Conservation (phyloP, 2,888 invertebrate genomes). For the Pterostichus madidus region DNA sequence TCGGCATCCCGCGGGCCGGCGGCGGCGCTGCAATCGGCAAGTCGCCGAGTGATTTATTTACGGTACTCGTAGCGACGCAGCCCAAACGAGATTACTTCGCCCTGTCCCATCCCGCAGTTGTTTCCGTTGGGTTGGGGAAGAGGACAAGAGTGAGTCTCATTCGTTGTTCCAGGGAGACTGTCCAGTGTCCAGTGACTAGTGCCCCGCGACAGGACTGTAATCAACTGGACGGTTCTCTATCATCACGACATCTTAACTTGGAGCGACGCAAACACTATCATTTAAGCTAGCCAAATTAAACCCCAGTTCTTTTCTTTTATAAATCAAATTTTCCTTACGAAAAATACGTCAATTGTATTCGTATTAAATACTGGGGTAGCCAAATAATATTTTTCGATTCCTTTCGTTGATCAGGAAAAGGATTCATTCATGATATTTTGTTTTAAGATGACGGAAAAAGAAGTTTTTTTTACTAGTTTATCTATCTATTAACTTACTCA, state of each 20-base stretch:
- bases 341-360: background rate
- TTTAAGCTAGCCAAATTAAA: background rate
- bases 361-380: background rate
- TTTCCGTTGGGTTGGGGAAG: background rate
- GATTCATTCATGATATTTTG: no score
- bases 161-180: slow-evolving; percentile 19
- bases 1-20: slow-evolving; percentile 53
- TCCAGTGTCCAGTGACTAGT: background rate
- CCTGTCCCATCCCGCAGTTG: slow-evolving; percentile 10
- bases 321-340: background rate
- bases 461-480: no score
- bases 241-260: slow-evolving; percentile 18
- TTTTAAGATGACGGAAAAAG: no score
- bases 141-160: slow-evolving; percentile 9
- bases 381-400: no score
- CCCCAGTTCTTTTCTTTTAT: background rate
- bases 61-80: slow-evolving; percentile 46
- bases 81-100: slow-evolving; percentile 64
- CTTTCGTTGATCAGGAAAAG: no score
- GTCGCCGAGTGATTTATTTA: slow-evolving; percentile 65
- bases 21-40: slow-evolving; percentile 63
- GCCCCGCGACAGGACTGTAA: slow-evolving; percentile 9
- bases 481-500: no score
- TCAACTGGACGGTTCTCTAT: slow-evolving; percentile 36
- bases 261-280: slow-evolving; percentile 4